Evolutionary conservation across 2,113 vertebrate genomes (phyloP), one percentile per base, ranked within the genome.

Genomic region (Lepidothrix coronata): DNA sequence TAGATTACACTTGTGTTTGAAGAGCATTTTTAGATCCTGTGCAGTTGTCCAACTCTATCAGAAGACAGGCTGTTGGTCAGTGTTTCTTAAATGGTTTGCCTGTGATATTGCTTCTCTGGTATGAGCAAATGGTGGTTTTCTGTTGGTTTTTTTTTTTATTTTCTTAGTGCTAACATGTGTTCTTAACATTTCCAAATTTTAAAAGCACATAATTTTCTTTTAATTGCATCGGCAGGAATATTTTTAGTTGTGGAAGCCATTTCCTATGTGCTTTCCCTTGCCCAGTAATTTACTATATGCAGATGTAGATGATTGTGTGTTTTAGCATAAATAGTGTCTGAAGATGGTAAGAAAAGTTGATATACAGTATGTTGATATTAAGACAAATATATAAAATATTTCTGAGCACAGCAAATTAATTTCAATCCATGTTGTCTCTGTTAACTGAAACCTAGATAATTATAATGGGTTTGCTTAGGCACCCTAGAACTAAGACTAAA

Each of bases 11-110:
- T 88, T 39, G 61, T 88, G 49, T 63, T 84, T 84, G 76, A 92
- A 71, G 65, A 91, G 31, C 68, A n/a, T 86, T 92, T 96, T 96
- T 93, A 97, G 68, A 87, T 55, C 44, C 76, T 0, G 0, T 84
- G 83, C 96, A 94, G 93, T 93, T 96, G 94, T 95, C 62, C 74
- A 61, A 54, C 68, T 91, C 89, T 93, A 21, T 96, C 88, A 92
- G 74, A 85, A 86, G 15, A 33, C 80, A 81, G 41, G 24, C 31
- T 66, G 16, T 78, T 85, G 39, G 14, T 62, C 71, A 62, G 44
- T 49, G n/a, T 58, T 83, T 93, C 41, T 95, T 82, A 88, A 94
- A 49, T 30, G 31, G 22, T 63, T 84, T 94, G 57, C 23, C 24
- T 66, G 68, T 92, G 51, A 67, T 57, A 57, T 5, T 86, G n/a